Conservation (phyloP, 2,888 invertebrate species). For the Nasonia oneida region DNA sequence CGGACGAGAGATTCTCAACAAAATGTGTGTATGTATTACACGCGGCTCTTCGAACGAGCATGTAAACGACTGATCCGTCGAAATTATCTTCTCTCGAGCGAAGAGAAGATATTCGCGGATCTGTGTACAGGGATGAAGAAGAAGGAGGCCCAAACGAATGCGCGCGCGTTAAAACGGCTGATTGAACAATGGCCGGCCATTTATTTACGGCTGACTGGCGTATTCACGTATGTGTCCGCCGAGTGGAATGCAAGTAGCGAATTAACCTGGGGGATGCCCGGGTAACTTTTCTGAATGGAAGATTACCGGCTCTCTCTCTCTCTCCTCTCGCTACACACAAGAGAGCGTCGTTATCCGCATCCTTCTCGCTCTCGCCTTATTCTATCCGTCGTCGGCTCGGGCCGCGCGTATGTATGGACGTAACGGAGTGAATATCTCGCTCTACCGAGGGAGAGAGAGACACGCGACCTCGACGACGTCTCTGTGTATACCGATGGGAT, state of each 20-base stretch:
- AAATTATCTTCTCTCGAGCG: not conserved
- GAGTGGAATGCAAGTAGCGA: conserved; percentile 70
- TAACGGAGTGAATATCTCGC: conserved; percentile 1
- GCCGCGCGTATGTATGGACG: not conserved
- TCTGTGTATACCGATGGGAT: not conserved
- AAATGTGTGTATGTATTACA: not conserved
- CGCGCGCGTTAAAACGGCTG: conserved; percentile 59
- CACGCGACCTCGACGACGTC: conserved; percentile 52
- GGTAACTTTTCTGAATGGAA: conserved; percentile 71
- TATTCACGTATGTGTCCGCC: conserved; percentile 67
- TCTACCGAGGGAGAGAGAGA: conserved; percentile 13
- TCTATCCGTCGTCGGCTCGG: not conserved
- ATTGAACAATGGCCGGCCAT: conserved; percentile 66
- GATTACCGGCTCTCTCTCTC: conserved; percentile 62
- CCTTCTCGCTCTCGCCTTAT: conserved; percentile 51
- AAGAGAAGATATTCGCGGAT: conserved; percentile 45
- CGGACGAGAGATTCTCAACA: not conserved
- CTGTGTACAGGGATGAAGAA: not conserved
- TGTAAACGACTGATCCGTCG: conserved; percentile 7
- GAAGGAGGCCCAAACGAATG: conserved; percentile 21
- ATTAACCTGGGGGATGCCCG: conserved; percentile 71
- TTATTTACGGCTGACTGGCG: conserved; percentile 66
- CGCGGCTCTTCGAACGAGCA: not conserved
- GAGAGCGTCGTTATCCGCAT: conserved; percentile 59
- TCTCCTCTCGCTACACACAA: conserved; percentile 53